These are phyloP conservation scores for Micrasema longulum DNA, from an alignment of 1,140 invertebrate genomes.

Conservation along the genomic window DNA sequence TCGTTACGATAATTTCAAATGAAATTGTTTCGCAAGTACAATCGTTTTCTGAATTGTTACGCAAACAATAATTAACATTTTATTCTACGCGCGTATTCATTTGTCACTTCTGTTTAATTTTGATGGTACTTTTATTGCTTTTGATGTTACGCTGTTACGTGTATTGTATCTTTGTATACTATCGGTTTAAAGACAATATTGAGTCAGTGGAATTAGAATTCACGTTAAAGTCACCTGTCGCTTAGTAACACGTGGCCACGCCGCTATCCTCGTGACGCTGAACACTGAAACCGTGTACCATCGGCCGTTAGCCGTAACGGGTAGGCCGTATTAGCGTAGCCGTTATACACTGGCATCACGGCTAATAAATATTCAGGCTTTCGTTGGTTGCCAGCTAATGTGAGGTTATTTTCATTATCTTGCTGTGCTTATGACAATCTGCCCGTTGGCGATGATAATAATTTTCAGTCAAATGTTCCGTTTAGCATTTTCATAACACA, in stretches of 20 bases:
- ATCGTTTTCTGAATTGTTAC: too few species aligned
- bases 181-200: slow-evolving; percentile 20
- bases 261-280: slow-evolving; percentile 20
- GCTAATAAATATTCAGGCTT: slow-evolving; percentile 36
- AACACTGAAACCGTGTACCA: not conserved
- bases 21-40: too few species aligned
- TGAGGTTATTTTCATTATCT: slow-evolving; percentile 12
- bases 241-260: slow-evolving; percentile 34
- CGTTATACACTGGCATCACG: slow-evolving; percentile 13
- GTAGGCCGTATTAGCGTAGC: slow-evolving; percentile 21
- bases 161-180: not conserved
- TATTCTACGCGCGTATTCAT: too few species aligned
- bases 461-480: too few species aligned
- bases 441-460: too few species aligned
- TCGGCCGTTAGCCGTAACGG: slow-evolving; percentile 4
- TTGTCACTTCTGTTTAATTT: too few species aligned
- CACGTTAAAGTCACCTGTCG: slow-evolving; percentile 32
- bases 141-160: too few species aligned
- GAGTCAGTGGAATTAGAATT: slow-evolving; percentile 6
- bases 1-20: too few species aligned
- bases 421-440: not conserved
- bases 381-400: slow-evolving; percentile 10
- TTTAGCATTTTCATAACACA: too few species aligned
- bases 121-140: too few species aligned
- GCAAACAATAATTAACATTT: too few species aligned